Base-by-base conservation (phyloP, 2,113 vertebrate species). In the Entomyzon cyanotis region DNA sequence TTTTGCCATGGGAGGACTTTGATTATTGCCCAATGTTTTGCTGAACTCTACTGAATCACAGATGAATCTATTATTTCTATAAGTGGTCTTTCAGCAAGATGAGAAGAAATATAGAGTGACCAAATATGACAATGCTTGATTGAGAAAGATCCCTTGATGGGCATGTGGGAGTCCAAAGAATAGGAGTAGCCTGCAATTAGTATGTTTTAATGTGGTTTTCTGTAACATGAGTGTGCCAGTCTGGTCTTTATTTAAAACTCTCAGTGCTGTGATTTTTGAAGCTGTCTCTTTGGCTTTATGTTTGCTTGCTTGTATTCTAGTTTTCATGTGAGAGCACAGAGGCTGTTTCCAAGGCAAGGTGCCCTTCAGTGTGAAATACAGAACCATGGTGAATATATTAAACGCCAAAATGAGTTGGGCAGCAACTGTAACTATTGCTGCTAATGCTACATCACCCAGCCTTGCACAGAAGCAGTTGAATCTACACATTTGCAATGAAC, bases 361-460 rank as follows among this genome's bases (percentile, higher is more conserved):
- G 91, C 91, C 95, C 90, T 96, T 96, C 91, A 74, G 37, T 81
- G 89, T 78, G 77, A 93, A 84, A 94, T 81, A 90, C 70, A 89
- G 76, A 82, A 75, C 19, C 39, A 50, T 11, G 7, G 27, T 83
- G 83, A 89, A 93, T 94, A 69, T 76, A 91, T 94, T 94, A 87
- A 67, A 83, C 22, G 62, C 35, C 6, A 1, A 91, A 89, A 94
- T 69, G 75, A 79, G 16, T 55, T 76, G 64, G 73, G 89, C 68
- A 90, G 68, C 55, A 67, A 67, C 63, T 60, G 18, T 79, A 74
- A 92, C 69, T 91, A 49, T 44, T 80, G 37, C 37, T 62, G n/a
- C 17, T 90, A 81, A 80, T 39, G 78, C 22, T 74, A 4, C 62
- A 76, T 63, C 41, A 27, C 55, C 33, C 35, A 70, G 24, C 12